phyloP scores from a whole-genome alignment of 2,113 vertebrate genomes.

The Chlorodrepanis virens region DNA sequence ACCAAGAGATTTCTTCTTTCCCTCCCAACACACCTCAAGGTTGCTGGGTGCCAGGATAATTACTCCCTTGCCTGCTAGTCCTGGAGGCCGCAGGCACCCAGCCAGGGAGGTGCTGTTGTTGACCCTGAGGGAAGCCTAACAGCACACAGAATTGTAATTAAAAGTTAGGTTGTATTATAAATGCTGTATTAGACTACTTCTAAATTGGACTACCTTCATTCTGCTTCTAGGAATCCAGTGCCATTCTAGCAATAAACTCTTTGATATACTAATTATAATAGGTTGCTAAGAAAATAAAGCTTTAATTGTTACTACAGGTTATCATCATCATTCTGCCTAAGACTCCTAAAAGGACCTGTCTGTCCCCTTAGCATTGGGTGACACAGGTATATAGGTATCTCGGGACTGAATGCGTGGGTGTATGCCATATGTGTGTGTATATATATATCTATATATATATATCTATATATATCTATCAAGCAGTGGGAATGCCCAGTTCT shows the following conservation, averaged over 20 bases:
- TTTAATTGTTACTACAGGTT: not conserved
- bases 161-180: not conserved
- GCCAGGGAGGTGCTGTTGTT: not conserved
- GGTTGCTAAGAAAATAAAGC: not conserved
- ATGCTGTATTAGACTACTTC: not conserved
- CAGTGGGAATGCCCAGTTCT: not conserved
- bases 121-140: not conserved
- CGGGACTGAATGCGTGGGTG: not conserved
- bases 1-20: not conserved
- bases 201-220: not conserved
- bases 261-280: not conserved
- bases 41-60: not conserved
- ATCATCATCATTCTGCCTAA: not conserved
- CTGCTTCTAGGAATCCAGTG: not conserved
- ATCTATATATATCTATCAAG: fast-evolving
- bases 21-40: not conserved
- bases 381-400: not conserved
- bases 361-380: not conserved
- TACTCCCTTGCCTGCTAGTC: not conserved
- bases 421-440: fast-evolving
- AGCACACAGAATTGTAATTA: not conserved
- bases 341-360: not conserved
- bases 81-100: fast-evolving
- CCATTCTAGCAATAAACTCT: not conserved
- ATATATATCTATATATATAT: fast-evolving